phyloP scores from a whole-genome alignment of 2,888 invertebrate species.

The Archips xylosteana region DNA sequence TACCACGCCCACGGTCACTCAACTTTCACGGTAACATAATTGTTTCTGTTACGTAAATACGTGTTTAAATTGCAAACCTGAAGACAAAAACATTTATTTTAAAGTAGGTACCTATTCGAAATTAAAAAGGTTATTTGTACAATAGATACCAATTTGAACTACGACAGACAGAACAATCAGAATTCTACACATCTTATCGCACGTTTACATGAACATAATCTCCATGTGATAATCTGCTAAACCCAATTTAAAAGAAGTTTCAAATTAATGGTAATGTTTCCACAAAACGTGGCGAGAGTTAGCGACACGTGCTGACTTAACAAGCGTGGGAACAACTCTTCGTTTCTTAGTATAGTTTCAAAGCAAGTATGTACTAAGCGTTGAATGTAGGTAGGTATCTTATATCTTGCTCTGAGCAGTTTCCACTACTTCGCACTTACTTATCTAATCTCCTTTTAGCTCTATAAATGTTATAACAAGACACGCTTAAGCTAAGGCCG shows the following conservation, averaged over 20 bases:
- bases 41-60: too few species aligned
- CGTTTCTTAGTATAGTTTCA: background rate
- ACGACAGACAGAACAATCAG: too few species aligned
- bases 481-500: background rate
- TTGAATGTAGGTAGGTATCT: background rate
- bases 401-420: constrained; percentile 4
- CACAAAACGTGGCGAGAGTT: background rate
- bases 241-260: background rate
- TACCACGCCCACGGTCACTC: too few species aligned
- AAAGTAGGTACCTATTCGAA: too few species aligned
- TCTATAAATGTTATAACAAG: background rate
- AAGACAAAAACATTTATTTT: too few species aligned
- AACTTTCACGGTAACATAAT: too few species aligned
- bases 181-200: background rate
- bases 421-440: constrained; percentile 13
- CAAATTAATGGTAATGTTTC: background rate
- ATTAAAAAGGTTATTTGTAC: too few species aligned
- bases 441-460: constrained; percentile 5
- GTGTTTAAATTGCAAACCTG: too few species aligned
- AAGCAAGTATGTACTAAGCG: background rate
- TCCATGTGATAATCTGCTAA: background rate
- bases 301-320: constrained; percentile 2
- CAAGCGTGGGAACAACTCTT: background rate
- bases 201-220: background rate
- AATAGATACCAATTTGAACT: too few species aligned